Percentiles rank a stretch among this genome's conserved stretches.
Conservation (phyloP, 2,888 invertebrate genomes). For the Argyresthia goedartella region DNA sequence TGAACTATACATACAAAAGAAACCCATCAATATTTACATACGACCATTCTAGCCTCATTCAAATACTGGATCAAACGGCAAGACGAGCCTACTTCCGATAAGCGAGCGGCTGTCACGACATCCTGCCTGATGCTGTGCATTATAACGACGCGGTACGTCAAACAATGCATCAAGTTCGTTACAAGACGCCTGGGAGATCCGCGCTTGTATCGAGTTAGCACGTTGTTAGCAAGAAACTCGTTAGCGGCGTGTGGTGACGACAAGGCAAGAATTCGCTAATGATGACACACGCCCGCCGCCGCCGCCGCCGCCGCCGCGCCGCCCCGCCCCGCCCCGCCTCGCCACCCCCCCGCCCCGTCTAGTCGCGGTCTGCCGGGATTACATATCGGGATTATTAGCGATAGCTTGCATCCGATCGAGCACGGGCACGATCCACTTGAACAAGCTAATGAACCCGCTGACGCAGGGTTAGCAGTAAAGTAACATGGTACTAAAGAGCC, state of each 20-base stretch:
- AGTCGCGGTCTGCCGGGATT: not conserved
- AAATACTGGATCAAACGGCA: too few species aligned
- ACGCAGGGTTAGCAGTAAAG: not conserved
- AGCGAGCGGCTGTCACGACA: conserved; percentile 4
- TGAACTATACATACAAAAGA: too few species aligned
- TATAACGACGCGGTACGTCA: not conserved
- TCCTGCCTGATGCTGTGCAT: conserved; percentile 20
- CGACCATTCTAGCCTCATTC: too few species aligned
- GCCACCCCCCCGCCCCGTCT: not conserved
- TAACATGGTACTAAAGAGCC: not conserved
- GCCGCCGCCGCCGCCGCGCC: not conserved
- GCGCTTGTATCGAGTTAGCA: conserved; percentile 53
- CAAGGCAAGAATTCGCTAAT: conserved; percentile 66
- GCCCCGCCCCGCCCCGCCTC: not conserved
- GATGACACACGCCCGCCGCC: conserved; percentile 41
- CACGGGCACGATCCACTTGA: not conserved
- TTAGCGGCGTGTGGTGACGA: conserved; percentile 60
- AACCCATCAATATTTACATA: too few species aligned
- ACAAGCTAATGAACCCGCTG: not conserved
- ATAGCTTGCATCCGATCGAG: not conserved
- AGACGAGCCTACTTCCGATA: too few species aligned
- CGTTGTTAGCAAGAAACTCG: conserved; percentile 64
- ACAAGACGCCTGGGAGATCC: not conserved
- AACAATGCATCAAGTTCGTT: conserved; percentile 2
- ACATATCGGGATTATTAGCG: not conserved